Evolutionary conservation across 2,797 vertebrate species (phyloP).

Genomic region (Crax fasciolata): DNA sequence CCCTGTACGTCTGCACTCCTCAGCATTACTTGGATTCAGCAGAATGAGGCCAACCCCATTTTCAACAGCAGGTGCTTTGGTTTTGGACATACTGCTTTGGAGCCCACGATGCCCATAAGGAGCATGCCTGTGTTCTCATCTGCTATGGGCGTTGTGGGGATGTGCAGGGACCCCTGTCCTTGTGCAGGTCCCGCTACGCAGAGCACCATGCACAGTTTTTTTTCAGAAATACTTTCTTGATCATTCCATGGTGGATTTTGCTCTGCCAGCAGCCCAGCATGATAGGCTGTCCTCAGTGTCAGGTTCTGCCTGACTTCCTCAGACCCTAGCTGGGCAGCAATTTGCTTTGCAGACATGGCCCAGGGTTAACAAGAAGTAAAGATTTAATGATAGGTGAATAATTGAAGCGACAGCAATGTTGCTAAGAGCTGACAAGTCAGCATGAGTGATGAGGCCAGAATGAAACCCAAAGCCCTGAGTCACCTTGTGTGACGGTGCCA

Average conservation of each 20-base stretch:
- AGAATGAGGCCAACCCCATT: not conserved
- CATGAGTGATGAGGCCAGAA: not conserved
- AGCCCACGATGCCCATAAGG: rapidly evolving
- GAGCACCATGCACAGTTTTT: not conserved
- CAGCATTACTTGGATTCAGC: not conserved
- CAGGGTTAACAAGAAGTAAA: not conserved
- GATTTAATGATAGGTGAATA: not conserved
- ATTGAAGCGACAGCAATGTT: not conserved
- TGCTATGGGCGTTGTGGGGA: rapidly evolving
- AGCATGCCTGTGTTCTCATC: not conserved
- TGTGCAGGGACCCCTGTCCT: not conserved
- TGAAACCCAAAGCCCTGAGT: not conserved
- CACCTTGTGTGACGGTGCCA: not conserved
- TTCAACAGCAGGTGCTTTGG: not conserved
- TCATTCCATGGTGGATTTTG: not conserved
- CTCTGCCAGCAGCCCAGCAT: not conserved
- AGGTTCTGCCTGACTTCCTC: not conserved
- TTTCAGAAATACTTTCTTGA: not conserved
- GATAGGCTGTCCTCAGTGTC: rapidly evolving
- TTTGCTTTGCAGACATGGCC: not conserved
- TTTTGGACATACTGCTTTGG: not conserved
- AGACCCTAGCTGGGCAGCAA: not conserved
- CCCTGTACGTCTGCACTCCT: not conserved
- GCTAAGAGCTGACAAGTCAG: not conserved
- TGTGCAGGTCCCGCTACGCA: rapidly evolving